Conservation (phyloP, 2,113 vertebrate genomes). For the Gobiocypris rarus region DNA sequence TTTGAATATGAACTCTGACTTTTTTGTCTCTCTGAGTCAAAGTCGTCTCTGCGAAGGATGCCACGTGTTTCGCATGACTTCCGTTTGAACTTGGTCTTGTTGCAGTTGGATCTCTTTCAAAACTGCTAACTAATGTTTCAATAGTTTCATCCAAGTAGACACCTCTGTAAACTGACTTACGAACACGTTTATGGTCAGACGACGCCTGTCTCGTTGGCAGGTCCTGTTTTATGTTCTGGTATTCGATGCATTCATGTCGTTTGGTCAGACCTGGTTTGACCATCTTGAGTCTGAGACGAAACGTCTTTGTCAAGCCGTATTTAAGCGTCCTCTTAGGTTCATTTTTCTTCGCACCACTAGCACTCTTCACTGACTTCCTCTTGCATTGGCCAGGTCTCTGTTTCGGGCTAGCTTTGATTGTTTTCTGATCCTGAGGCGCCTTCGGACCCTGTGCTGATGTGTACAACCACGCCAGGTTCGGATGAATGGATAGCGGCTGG, state of each 20-base stretch:
- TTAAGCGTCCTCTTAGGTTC: conserved; percentile 71
- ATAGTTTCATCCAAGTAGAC: conserved; percentile 66
- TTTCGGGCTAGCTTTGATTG: conserved; percentile 32
- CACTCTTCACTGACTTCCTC: conserved; percentile 12
- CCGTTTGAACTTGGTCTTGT: neutral
- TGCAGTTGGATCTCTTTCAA: conserved; percentile 11
- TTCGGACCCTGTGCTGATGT: conserved; percentile 48
- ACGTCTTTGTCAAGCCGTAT: conserved; percentile 85
- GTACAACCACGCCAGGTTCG: conserved; percentile 74
- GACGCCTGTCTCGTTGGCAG: neutral
- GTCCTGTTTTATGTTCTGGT: conserved; percentile 48
- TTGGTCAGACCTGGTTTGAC: conserved; percentile 70
- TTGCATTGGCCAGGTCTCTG: conserved; percentile 37
- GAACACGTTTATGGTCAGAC: conserved; percentile 33
- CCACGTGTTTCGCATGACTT: no score
- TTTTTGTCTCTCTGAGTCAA: conserved; percentile 45
- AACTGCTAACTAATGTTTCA: conserved; percentile 67
- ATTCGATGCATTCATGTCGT: conserved; percentile 76
- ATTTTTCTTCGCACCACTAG: conserved; percentile 27
- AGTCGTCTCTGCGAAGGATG: no score
- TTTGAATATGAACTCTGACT: conserved; percentile 56
- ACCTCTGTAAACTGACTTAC: conserved; percentile 49
- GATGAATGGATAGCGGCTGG: conserved; percentile 61
- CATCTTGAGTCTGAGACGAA: conserved; percentile 81
- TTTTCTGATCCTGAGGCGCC: neutral